These are phyloP conservation scores for Corythornis cristatus DNA, from an alignment of 2,113 vertebrate genomes.

Conservation along the genomic window DNA sequence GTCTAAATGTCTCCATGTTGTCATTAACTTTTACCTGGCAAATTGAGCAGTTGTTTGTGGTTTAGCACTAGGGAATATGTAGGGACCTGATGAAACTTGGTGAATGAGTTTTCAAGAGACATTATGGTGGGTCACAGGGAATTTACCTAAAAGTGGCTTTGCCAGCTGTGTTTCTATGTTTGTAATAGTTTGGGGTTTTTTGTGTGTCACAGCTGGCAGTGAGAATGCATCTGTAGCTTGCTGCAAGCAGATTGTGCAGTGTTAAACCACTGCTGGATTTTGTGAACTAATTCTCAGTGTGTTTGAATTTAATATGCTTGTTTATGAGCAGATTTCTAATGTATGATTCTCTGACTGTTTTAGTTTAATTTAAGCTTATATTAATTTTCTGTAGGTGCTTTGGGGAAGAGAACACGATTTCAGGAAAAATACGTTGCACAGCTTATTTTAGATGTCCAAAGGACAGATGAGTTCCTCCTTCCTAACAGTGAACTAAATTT, in stretches of 20 bases:
- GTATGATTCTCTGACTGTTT: neutral
- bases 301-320: neutral
- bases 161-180: neutral
- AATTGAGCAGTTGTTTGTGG: neutral
- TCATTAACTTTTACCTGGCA: neutral
- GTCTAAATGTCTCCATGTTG: neutral
- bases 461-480: slow-evolving; percentile 64
- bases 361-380: neutral
- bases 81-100: neutral
- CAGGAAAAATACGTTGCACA: slow-evolving; percentile 93
- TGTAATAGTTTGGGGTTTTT: neutral
- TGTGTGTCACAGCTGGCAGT: neutral
- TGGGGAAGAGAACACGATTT: slow-evolving; percentile 94
- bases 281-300: neutral
- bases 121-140: neutral
- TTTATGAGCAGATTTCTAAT: neutral
- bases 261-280: neutral
- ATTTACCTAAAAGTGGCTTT: neutral
- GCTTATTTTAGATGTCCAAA: slow-evolving; percentile 88
- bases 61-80: neutral
- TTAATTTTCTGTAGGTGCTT: slow-evolving; percentile 81
- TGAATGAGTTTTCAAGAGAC: neutral
- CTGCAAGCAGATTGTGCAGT: neutral
- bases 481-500: slow-evolving; percentile 73
- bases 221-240: neutral